Conservation (phyloP, 2,113 vertebrate genomes). For the Felis catus region F.catus_Fca126_mat1.0 CM031418.1:118047001-118047500, state of each 20-base stretch:
- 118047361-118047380: background rate
- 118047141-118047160: background rate
- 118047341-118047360: background rate
- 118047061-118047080: background rate
- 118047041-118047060: background rate
- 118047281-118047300: slow-evolving; percentile 9
- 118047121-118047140: background rate
- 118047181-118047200: background rate
- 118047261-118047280: background rate
- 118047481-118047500: background rate
- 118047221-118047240: background rate
- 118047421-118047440: background rate
- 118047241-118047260: slow-evolving; percentile 5
- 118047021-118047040: background rate
- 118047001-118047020: background rate
- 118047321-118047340: background rate
- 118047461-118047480: background rate
- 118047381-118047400: background rate
- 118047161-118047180: background rate
- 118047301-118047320: background rate
- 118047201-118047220: background rate
- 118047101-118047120: background rate
- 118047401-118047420: background rate
- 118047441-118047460: background rate
- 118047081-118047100: background rate